Conservation (phyloP, 2,888 invertebrate genomes). For the Melikaiella ostensackeni region DNA sequence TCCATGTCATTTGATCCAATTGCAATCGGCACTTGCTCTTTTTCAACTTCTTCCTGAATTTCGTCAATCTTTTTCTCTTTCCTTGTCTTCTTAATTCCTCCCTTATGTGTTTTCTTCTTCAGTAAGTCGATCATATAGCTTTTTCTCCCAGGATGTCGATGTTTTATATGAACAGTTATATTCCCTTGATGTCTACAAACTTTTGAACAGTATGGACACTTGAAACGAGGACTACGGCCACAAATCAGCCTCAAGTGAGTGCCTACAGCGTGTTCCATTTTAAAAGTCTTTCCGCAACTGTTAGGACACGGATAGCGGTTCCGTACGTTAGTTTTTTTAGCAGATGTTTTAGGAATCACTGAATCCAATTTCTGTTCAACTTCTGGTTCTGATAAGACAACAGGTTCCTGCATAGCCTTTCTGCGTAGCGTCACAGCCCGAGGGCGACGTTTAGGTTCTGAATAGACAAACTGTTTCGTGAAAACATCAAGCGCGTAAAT, state of each 20-base stretch:
- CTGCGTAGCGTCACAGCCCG: neutral
- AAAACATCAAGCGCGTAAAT: slow-evolving; percentile 18
- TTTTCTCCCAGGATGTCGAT: slow-evolving; percentile 9
- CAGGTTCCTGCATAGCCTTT: neutral
- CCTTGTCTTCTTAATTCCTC: neutral
- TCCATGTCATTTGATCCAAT: neutral
- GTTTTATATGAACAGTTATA: slow-evolving; percentile 9
- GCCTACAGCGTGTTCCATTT: neutral
- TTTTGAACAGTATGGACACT: slow-evolving; percentile 68
- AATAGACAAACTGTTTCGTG: neutral
- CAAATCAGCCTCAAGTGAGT: slow-evolving; percentile 69
- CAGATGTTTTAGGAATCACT: neutral
- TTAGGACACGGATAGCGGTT: neutral
- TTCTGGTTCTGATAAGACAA: neutral
- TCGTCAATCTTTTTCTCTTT: neutral
- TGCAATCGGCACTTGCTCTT: neutral
- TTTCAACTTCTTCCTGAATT: neutral
- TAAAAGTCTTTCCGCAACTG: neutral
- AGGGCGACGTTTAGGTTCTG: slow-evolving; percentile 14
- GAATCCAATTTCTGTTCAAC: neutral
- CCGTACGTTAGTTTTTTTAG: neutral
- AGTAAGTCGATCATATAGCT: slow-evolving; percentile 6
- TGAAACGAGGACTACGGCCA: slow-evolving; percentile 67
- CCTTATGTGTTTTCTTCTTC: neutral
- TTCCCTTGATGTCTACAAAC: slow-evolving; percentile 4